Evolutionary conservation across 2,113 vertebrate species (phyloP).

Genomic region (Propithecus coquereli): DNA sequence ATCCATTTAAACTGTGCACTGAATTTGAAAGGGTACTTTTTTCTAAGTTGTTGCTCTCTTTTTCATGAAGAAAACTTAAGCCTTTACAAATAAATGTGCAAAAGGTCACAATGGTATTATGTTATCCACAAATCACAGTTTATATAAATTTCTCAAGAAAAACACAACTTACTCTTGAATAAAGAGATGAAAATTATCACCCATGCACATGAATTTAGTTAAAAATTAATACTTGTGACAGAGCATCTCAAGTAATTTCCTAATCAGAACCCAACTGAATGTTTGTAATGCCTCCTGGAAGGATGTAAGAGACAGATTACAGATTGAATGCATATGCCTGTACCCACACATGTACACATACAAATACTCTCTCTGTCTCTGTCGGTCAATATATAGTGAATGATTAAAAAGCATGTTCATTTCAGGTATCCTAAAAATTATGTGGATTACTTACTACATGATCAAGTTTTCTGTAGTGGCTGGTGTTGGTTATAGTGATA

Average conservation of each 20-base stretch:
- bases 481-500: not conserved
- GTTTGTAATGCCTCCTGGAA: not conserved
- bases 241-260: slow-evolving; percentile 17
- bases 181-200: not conserved
- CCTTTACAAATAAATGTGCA: not conserved
- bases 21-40: slow-evolving; percentile 13
- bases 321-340: not conserved
- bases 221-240: slow-evolving; percentile 25
- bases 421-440: not conserved
- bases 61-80: not conserved
- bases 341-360: not conserved
- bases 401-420: not conserved
- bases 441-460: not conserved
- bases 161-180: not conserved
- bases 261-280: not conserved
- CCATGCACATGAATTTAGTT: not conserved
- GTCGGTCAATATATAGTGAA: not conserved
- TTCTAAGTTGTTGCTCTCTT: not conserved
- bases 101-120: not conserved
- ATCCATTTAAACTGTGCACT: not conserved
- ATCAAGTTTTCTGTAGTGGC: not conserved
- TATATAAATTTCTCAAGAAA: slow-evolving; percentile 2
- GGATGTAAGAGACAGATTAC: not conserved
- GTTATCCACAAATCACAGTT: not conserved
- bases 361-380: not conserved